These are phyloP conservation scores for Aplidium turbinatum DNA, from an alignment of 23 tunicate species.

Conservation along the genomic window DNA sequence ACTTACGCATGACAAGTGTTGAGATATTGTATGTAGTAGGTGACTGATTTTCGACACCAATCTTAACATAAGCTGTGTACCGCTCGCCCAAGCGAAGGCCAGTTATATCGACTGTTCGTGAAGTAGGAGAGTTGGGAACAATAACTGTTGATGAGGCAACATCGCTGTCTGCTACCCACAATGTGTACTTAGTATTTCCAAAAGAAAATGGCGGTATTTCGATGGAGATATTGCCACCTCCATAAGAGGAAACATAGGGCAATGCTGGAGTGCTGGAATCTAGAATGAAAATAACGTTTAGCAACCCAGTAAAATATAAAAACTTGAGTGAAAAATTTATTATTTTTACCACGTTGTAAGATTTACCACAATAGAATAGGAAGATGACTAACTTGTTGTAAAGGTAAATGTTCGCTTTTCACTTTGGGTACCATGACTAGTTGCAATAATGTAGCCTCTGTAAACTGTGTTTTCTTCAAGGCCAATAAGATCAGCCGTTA, in stretches of 20 bases:
- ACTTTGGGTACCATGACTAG: background rate
- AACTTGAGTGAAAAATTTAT: too few species aligned
- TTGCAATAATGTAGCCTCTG: background rate
- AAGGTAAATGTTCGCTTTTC: background rate
- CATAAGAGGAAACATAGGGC: background rate
- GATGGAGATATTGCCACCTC: background rate
- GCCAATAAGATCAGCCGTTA: background rate
- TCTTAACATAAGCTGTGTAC: background rate
- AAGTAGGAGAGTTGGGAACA: background rate
- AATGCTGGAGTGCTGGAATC: background rate
- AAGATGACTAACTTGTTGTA: background rate
- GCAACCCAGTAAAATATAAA: too few species aligned
- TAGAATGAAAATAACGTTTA: too few species aligned
- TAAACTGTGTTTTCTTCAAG: background rate
- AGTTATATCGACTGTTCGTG: background rate
- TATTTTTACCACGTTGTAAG: too few species aligned
- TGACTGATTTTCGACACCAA: background rate
- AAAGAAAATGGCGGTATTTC: background rate
- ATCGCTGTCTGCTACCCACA: background rate
- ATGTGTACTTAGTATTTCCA: background rate
- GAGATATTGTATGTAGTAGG: background rate
- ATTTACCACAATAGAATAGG: too few species aligned
- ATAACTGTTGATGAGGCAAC: background rate
- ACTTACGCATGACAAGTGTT: conserved; percentile 1
- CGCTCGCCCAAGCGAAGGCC: background rate